Base-by-base conservation (phyloP, 2,888 invertebrate genomes). In the Hydropsyche betteni region DNA sequence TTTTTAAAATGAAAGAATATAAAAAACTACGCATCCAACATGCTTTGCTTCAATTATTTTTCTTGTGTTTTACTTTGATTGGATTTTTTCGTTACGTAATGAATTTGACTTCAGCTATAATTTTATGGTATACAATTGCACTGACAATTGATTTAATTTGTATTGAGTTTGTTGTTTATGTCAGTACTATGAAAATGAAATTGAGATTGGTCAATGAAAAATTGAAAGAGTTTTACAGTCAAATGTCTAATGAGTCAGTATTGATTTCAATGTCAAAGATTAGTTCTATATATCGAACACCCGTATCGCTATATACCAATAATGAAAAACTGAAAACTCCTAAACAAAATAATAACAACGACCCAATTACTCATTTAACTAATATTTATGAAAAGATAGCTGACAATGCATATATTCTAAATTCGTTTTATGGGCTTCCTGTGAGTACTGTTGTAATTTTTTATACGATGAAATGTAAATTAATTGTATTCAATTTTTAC, bases 331-430 rank as follows among this genome's bases (percentile, higher is more conserved):
- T 34, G 0, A 64, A 64, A n/a, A 33, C 34, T 12, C 10, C 36
- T 36, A 36, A 12, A 36, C n/a, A 10, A 0, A 64, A 34, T 36
- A 36, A 36, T 2, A 24, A 24, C 33, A 33, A 61, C 10, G 64
- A 64, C 34, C 12, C 64, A 8, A 64, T 64, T n/a, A 64, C 64
- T 8, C 12, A 69, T 33, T 61, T 72, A 14, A 52, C 72, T 16
- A 71, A 64, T 33, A 51, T 51, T 10, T 75, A 68, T 36, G 75
- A 75, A 51, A 72, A 72, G 16, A 52, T 75, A 8, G 75, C 75
- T 16, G 75, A 75, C 34, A 72, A 72, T 36, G 16, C 72, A 24
- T 36, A 75, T 5, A 51, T 68, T 36, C 12, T 75, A 38, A 72
- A 68, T 36, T 52, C 53, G 12, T 71, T 64, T n/a, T 75, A 52